phyloP scores from a whole-genome alignment of 2,888 invertebrate species.

The Odontocolon sp. region DNA sequence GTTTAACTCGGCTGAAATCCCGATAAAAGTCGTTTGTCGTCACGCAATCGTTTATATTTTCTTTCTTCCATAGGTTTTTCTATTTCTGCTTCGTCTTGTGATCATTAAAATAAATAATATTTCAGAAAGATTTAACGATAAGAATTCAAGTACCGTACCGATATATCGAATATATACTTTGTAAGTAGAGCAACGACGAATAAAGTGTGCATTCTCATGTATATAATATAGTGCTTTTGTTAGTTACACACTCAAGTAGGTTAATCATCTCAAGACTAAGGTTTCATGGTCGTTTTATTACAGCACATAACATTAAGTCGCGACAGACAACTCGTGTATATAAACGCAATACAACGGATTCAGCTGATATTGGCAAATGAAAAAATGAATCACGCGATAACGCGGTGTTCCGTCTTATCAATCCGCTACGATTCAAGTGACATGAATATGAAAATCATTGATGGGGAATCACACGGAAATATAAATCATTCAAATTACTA shows the following conservation, averaged over 20 bases:
- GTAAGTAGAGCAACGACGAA: background rate
- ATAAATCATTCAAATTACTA: background rate
- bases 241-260: background rate
- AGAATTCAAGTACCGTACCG: background rate
- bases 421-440: background rate
- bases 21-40: constrained; percentile 35
- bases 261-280: background rate
- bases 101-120: background rate
- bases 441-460: constrained; percentile 11
- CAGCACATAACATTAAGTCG: constrained; percentile 2
- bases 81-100: background rate
- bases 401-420: background rate
- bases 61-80: constrained; percentile 17
- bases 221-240: background rate
- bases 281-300: constrained; percentile 21
- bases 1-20: constrained; percentile 31
- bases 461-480: background rate
- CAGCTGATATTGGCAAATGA: background rate
- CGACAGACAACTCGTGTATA: background rate
- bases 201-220: background rate
- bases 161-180: background rate
- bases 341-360: background rate
- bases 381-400: background rate
- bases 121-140: background rate
- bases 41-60: constrained; percentile 43